Conservation (phyloP, 2,113 vertebrate species). For the Ageneiosus marmoratus region DNA sequence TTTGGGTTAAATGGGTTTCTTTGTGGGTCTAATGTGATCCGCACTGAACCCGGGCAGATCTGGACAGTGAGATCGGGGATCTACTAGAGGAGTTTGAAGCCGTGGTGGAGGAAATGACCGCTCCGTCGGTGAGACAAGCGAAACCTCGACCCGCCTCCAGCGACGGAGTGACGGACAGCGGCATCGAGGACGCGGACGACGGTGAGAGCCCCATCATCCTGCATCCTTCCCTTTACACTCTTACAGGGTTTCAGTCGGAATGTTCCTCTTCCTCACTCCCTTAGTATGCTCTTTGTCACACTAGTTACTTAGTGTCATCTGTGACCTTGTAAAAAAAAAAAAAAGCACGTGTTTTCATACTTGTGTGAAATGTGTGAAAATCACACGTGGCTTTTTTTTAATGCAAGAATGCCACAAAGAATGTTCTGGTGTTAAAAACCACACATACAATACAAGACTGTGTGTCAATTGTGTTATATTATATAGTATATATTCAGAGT, state of each 20-base stretch:
- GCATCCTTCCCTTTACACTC: too few species aligned
- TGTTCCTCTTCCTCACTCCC: neutral
- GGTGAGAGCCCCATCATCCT: slow-evolving; percentile 56
- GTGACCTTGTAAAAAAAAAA: neutral
- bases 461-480: too few species aligned
- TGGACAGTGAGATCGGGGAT: slow-evolving; percentile 70
- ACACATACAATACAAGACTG: too few species aligned
- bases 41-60: slow-evolving; percentile 51
- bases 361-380: neutral
- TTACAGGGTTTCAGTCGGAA: neutral
- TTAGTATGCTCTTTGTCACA: neutral
- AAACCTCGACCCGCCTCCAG: slow-evolving; percentile 57
- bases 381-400: too few species aligned
- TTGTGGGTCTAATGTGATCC: neutral
- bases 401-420: too few species aligned
- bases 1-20: neutral
- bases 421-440: too few species aligned
- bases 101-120: slow-evolving; percentile 71
- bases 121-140: slow-evolving; percentile 60
- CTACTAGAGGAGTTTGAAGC: slow-evolving; percentile 76
- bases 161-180: slow-evolving; percentile 62
- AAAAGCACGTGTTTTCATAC: neutral
- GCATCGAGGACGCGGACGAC: slow-evolving; percentile 72
- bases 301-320: neutral
- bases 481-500: too few species aligned